These are phyloP conservation scores for Chaetophractus vellerosus DNA, from an alignment of 2,797 vertebrate species.

Conservation along the genomic window DNA sequence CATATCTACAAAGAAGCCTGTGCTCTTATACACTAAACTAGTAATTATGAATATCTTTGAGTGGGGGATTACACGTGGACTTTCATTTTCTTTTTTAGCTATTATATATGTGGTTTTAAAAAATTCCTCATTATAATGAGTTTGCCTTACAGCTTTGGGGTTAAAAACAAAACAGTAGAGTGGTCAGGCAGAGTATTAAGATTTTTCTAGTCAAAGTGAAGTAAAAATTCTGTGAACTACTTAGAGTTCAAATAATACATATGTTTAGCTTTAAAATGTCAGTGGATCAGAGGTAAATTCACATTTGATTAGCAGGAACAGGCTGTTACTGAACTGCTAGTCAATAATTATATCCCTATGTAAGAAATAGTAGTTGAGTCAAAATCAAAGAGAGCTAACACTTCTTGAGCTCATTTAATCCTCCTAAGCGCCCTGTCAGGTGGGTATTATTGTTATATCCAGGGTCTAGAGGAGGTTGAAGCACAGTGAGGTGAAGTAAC, in stretches of 20 bases:
- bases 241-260: not conserved
- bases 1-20: not conserved
- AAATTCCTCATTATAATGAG: not conserved
- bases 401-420: not conserved
- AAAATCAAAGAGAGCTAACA: not conserved
- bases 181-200: too few relatives aligned
- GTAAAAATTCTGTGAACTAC: not conserved
- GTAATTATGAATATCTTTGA: not conserved
- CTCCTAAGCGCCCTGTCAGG: not conserved
- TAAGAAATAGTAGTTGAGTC: not conserved
- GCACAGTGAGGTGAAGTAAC: not conserved
- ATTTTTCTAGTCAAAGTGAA: not conserved
- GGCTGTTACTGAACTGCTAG: not conserved
- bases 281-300: not conserved
- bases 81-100: not conserved
- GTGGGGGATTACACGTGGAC: not conserved
- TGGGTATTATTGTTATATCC: not conserved
- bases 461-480: not conserved
- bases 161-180: not conserved
- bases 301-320: not conserved
- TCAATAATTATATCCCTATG: not conserved
- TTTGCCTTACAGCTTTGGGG: not conserved
- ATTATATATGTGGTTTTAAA: not conserved
- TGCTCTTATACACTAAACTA: not conserved
- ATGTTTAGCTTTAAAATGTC: not conserved